A percentile compares a stretch with the other conserved stretches of the same genome.
These are phyloP conservation scores for Brachionichthys hirsutus DNA, from an alignment of 2,113 vertebrate species.

Conservation along the genomic window DNA sequence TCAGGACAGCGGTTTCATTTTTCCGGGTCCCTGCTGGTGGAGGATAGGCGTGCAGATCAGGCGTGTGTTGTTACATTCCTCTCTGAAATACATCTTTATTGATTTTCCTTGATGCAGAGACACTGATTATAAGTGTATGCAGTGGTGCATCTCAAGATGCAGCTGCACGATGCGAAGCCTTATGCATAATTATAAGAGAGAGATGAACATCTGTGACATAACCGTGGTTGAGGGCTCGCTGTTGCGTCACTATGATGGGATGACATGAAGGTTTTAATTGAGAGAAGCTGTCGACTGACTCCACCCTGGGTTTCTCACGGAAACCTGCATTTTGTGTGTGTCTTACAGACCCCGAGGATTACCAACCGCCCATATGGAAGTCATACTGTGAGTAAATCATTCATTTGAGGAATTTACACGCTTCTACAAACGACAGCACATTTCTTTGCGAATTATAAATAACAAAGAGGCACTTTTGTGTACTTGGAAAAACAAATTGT, in stretches of 20 bases:
- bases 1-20: neutral
- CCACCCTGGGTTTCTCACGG: constrained; percentile 21
- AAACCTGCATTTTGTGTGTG: constrained; percentile 55
- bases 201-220: constrained; percentile 48
- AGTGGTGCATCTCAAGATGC: constrained; percentile 32
- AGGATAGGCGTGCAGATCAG: constrained; percentile 32
- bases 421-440: constrained; percentile 7
- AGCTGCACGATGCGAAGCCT: constrained; percentile 32
- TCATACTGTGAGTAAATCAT: constrained; percentile 91
- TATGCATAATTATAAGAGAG: constrained; percentile 45
- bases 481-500: constrained; percentile 12
- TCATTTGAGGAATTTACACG: constrained; percentile 20
- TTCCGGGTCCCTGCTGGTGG: neutral
- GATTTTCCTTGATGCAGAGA: constrained; percentile 46
- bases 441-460: constrained; percentile 28
- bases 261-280: constrained; percentile 39
- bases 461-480: constrained; percentile 4
- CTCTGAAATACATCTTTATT: constrained; percentile 28
- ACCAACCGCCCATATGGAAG: constrained; percentile 99
- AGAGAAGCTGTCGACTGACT: constrained; percentile 32
- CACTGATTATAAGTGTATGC: constrained; percentile 48
- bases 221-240: neutral
- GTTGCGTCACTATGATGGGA: constrained; percentile 5
- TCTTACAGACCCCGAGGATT: constrained; percentile 94
- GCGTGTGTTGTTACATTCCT: constrained; percentile 12